These are phyloP conservation scores for Nothoprocta pentlandii DNA, from an alignment of 2,113 vertebrate species.

Conservation along the genomic window DNA sequence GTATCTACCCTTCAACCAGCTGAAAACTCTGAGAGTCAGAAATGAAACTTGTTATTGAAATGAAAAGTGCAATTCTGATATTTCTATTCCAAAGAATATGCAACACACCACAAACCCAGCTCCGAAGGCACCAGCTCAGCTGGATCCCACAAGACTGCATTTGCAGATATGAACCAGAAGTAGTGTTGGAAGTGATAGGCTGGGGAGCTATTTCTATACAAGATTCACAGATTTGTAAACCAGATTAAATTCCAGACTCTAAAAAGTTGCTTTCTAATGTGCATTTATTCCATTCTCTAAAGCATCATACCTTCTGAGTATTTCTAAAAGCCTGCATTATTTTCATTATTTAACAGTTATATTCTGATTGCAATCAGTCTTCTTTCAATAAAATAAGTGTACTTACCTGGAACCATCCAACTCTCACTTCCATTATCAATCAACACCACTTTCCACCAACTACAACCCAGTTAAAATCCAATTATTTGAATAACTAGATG, in stretches of 20 bases:
- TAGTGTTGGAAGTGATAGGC: conserved; percentile 1
- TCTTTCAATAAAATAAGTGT: conserved; percentile 66
- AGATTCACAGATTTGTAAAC: conserved; percentile 6
- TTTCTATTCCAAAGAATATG: conserved; percentile 16
- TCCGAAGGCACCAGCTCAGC: conserved; percentile 14
- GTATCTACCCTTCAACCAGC: background rate
- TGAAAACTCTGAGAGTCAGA: background rate
- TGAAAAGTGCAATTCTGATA: conserved; percentile 20
- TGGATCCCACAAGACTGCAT: conserved; percentile 37
- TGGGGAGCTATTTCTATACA: conserved; percentile 7
- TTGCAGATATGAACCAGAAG: conserved; percentile 29
- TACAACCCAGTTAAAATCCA: conserved; percentile 65
- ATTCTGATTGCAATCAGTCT: conserved; percentile 67
- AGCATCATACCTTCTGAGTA: background rate
- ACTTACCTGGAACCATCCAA: conserved; percentile 32
- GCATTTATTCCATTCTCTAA: conserved; percentile 26
- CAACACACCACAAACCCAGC: background rate
- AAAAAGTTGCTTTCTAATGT: background rate
- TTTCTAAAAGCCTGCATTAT: conserved; percentile 23
- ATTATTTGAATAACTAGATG: conserved; percentile 62
- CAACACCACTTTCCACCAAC: conserved; percentile 33
- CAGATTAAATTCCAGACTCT: conserved; percentile 10
- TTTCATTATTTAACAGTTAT: conserved; percentile 44
- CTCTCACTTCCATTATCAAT: conserved; percentile 19
- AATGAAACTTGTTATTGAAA: conserved; percentile 29